Base-by-base conservation (phyloP, 2,888 invertebrate genomes). In the Rhamnusium bicolor region DNA sequence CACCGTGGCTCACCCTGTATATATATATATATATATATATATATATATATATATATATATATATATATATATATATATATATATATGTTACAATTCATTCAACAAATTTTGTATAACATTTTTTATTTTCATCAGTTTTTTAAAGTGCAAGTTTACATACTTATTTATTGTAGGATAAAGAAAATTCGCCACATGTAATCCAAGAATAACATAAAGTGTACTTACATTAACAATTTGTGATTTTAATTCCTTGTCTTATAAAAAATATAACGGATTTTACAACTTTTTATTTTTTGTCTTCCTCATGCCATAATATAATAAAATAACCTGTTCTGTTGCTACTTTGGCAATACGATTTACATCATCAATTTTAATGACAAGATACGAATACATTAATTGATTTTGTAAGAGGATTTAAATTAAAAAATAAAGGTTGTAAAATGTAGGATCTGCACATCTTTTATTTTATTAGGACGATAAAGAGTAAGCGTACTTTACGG, bases 401-500 rank as follows among this genome's bases (percentile, higher is more conserved):
- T 54, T 54, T 19, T 54, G 54, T 19, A 27, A 19, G n/a, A 54
- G 54, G 14, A 10, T 65, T 65, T 53, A 32, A 53, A 53, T 65
- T 65, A 65, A 65, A 65, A 53, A n/a, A 10, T 18, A n/a, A 32
- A 46, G 40, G 56, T 16, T 51, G 29, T 53, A 53, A 65, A 65
- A 16, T 24, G 16, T 16, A 21, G 14, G 27, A 32, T 53, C 16
- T 46, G 51, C 53, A 18, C 56, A 40, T 32, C 6, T 47, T 56
- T 40, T 29, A 51, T 68, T 71, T 74, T 63, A 71, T 66, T 60
- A 40, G 54, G n/a, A 58, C 70, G 40, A 75, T 73, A 73, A 73
- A 75, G 58, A 56, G 49, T 58, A 69, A 69, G 60, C 70, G 70
- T 56, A 70, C 54, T 73, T 74, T 70, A 74, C 63, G 47, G 60